Percentiles rank a stretch among this genome's conserved stretches.
phyloP scores from a whole-genome alignment of 2,888 invertebrate genomes.

The Lottia gigantea region DNA sequence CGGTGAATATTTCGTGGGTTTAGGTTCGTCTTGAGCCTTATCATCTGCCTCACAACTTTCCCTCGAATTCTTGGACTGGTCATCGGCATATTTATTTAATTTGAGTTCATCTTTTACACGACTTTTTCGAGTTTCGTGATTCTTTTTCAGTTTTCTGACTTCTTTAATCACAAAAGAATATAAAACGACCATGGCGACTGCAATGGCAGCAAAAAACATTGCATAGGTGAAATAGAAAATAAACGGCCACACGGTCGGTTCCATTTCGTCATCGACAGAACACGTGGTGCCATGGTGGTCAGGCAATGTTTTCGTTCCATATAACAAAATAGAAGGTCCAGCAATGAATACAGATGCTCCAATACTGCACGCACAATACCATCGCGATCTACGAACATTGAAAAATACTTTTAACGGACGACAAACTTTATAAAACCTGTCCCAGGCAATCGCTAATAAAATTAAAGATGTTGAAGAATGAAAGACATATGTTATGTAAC shows the following conservation, averaged over 20 bases:
- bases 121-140: slow-evolving; percentile 15
- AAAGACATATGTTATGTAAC: slow-evolving; percentile 34
- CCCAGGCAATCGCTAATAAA: slow-evolving; percentile 36
- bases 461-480: slow-evolving; percentile 34
- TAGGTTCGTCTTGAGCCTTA: too few species aligned
- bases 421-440: slow-evolving; percentile 48
- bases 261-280: slow-evolving; percentile 32
- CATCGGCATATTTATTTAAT: too few species aligned
- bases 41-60: too few species aligned
- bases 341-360: slow-evolving; percentile 34
- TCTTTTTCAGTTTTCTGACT: slow-evolving; percentile 11
- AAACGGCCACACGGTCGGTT: slow-evolving; percentile 31
- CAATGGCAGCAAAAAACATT: slow-evolving; percentile 28
- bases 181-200: slow-evolving; percentile 34
- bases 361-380: slow-evolving; percentile 38
- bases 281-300: slow-evolving; percentile 37
- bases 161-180: slow-evolving; percentile 37
- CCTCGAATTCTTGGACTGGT: too few species aligned
- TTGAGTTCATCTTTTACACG: not conserved
- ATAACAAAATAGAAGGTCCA: slow-evolving; percentile 46
- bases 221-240: slow-evolving; percentile 39
- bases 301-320: slow-evolving; percentile 36
- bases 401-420: slow-evolving; percentile 38
- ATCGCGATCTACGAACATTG: slow-evolving; percentile 36
- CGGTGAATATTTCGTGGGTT: too few species aligned